These are phyloP conservation scores for Phyllotreta cruciferae DNA, from an alignment of 2,888 invertebrate genomes.

Conservation along the genomic window DNA sequence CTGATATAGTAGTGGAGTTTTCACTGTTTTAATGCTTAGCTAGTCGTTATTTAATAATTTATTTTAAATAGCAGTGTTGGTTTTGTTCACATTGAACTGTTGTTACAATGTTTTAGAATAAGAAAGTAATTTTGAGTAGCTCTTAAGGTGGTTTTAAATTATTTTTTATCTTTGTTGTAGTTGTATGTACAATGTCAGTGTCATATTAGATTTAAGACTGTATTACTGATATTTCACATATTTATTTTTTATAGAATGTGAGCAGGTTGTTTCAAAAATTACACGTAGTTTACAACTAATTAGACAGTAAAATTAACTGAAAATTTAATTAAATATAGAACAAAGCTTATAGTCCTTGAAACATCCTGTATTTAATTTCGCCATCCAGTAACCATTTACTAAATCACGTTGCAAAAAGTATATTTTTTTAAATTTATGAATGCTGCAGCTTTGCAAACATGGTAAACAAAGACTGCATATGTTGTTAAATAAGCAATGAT, in stretches of 20 bases:
- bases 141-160: conserved; percentile 51
- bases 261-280: conserved; percentile 29
- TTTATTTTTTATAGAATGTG: conserved; percentile 38
- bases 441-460: conserved; percentile 24
- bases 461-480: conserved; percentile 38
- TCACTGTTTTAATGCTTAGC: conserved; percentile 1
- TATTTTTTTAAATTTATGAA: conserved; percentile 35
- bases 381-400: conserved; percentile 24
- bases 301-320: conserved; percentile 11
- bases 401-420: conserved; percentile 28
- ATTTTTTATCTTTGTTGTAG: conserved; percentile 49
- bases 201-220: conserved; percentile 44
- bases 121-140: conserved; percentile 46
- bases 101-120: conserved; percentile 34
- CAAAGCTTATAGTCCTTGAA: conserved; percentile 18
- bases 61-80: conserved; percentile 39
- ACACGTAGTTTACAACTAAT: background rate
- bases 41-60: conserved; percentile 19
- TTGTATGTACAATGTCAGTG: conserved; percentile 37
- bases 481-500: too few relatives aligned
- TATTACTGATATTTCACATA: conserved; percentile 34
- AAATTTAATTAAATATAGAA: conserved; percentile 5
- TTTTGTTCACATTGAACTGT: conserved; percentile 38
- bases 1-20: background rate
- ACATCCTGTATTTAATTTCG: conserved; percentile 29